phyloP scores from a whole-genome alignment of 2,113 vertebrate species.

The Bos javanicus region DNA sequence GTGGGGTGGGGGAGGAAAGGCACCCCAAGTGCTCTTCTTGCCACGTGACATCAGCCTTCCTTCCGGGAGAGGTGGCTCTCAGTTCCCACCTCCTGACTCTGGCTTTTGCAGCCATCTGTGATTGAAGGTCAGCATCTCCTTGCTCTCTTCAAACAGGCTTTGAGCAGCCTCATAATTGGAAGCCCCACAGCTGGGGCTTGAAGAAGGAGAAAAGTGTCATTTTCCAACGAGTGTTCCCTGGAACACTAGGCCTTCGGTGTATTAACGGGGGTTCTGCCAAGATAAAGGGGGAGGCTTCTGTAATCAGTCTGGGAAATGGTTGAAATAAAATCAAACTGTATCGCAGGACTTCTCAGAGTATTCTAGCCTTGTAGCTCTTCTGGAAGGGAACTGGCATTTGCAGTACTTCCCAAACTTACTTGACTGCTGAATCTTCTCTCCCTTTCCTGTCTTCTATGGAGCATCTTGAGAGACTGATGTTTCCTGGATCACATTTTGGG shows the following conservation, averaged over 20 bases:
- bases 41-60: background rate
- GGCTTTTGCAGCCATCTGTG: background rate
- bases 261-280: background rate
- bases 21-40: background rate
- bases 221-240: background rate
- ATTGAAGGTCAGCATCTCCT: background rate
- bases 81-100: background rate
- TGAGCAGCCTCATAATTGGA: background rate
- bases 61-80: fast-evolving
- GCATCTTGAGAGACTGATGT: background rate
- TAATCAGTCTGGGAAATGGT: background rate
- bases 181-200: background rate
- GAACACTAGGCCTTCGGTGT: too few relatives aligned
- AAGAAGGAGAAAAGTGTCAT: background rate
- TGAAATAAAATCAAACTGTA: background rate
- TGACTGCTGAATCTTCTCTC: too few relatives aligned
- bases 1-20: too few relatives aligned
- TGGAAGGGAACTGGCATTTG: fast-evolving
- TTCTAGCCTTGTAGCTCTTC: background rate
- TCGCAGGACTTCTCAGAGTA: background rate
- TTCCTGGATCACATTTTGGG: background rate
- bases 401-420: too few relatives aligned
- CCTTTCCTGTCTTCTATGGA: background rate
- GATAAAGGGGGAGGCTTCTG: background rate
- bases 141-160: background rate